Percentiles rank a stretch among this genome's conserved stretches.
These are phyloP conservation scores for Esox niger DNA, from an alignment of 2,113 vertebrate genomes.

Conservation along the genomic window DNA sequence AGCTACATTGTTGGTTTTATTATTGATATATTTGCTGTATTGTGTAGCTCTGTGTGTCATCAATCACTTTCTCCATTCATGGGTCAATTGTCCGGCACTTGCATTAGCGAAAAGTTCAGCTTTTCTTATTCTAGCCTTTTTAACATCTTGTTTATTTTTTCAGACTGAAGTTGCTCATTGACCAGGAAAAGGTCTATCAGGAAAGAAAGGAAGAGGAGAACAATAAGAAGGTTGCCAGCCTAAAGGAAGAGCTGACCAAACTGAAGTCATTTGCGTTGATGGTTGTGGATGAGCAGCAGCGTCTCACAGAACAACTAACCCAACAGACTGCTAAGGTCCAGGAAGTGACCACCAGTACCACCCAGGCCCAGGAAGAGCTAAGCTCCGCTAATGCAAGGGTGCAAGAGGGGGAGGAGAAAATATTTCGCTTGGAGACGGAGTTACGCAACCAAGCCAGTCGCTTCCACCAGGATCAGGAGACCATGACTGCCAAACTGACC, in stretches of 20 bases:
- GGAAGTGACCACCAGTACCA: conserved; percentile 75
- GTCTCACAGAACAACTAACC: conserved; percentile 81
- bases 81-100: background rate
- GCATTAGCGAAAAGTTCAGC: background rate
- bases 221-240: conserved; percentile 74
- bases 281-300: conserved; percentile 95
- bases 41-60: background rate
- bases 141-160: conserved; percentile 48
- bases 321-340: conserved; percentile 84
- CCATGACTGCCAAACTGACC: conserved; percentile 89
- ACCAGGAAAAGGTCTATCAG: conserved; percentile 85
- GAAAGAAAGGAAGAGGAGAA: conserved; percentile 85
- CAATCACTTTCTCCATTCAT: background rate
- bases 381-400: conserved; percentile 75
- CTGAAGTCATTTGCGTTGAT: conserved; percentile 94
- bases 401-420: conserved; percentile 84
- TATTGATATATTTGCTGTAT: background rate
- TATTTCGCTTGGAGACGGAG: conserved; percentile 80
- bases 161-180: conserved; percentile 90
- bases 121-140: background rate
- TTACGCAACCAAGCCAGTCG: conserved; percentile 73
- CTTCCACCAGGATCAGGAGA: conserved; percentile 83
- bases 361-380: conserved; percentile 81
- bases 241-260: conserved; percentile 91
- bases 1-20: background rate